Conservation (phyloP, 2,113 vertebrate genomes). For the Misgurnus anguillicaudatus region DNA sequence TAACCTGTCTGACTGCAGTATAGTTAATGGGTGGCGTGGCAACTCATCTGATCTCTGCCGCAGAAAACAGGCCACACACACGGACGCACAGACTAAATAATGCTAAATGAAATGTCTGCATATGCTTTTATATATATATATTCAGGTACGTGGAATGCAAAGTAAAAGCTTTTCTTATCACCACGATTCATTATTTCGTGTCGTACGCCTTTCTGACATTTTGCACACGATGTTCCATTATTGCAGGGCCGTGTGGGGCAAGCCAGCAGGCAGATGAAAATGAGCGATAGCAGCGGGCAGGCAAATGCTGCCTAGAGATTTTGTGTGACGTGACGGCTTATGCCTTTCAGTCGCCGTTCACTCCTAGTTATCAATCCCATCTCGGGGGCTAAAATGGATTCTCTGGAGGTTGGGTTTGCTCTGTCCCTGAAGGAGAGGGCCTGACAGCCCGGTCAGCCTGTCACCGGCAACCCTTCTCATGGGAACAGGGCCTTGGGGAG, state of each 20-base stretch:
- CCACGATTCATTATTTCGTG: conserved; percentile 47
- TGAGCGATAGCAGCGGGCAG: conserved; percentile 36
- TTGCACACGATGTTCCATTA: conserved; percentile 51
- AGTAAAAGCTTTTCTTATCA: neutral
- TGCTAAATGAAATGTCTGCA: too few relatives aligned
- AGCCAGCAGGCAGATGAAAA: conserved; percentile 63
- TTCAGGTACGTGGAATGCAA: neutral
- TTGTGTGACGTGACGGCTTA: conserved; percentile 62
- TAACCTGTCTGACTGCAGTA: conserved; percentile 69
- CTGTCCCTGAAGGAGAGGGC: neutral
- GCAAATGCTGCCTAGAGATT: conserved; percentile 30
- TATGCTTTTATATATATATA: neutral
- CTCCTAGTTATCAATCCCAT: conserved; percentile 66
- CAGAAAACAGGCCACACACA: neutral
- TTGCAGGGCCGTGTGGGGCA: conserved; percentile 50
- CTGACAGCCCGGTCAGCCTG: conserved; percentile 70
- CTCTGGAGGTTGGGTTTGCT: conserved; percentile 59
- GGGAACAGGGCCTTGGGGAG: conserved; percentile 14
- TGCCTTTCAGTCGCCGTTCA: conserved; percentile 68
- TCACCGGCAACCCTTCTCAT: conserved; percentile 62
- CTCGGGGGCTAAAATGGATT: conserved; percentile 61
- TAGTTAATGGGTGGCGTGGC: conserved; percentile 73
- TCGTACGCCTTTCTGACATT: conserved; percentile 51
- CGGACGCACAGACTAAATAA: neutral
- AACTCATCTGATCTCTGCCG: conserved; percentile 52